phyloP scores from a whole-genome alignment of 2,113 vertebrate genomes.

The Sphaerodactylus townsendi region DNA sequence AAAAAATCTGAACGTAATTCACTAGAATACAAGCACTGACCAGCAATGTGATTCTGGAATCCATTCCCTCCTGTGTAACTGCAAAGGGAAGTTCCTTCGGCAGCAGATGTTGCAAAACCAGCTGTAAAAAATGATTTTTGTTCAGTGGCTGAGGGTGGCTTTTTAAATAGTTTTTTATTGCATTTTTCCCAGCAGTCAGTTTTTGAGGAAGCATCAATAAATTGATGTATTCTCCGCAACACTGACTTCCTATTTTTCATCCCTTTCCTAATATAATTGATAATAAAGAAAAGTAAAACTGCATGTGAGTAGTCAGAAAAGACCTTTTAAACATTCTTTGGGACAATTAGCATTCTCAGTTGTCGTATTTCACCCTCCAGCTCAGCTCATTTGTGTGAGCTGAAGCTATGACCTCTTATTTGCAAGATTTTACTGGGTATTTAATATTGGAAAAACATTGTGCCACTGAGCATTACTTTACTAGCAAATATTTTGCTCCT shows the following conservation, averaged over 20 bases:
- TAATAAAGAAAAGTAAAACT: conserved; percentile 48
- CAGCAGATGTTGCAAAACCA: neutral
- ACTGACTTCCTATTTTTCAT: conserved; percentile 47
- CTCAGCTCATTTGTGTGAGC: neutral
- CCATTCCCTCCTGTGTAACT: conserved; percentile 8
- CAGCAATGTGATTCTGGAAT: conserved; percentile 25
- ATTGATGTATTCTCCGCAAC: conserved; percentile 33
- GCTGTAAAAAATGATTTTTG: neutral
- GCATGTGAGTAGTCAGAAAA: conserved; percentile 25
- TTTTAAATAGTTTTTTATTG: conserved; percentile 30
- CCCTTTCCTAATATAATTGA: conserved; percentile 43
- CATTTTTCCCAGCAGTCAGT: conserved; percentile 36
- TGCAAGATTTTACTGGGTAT: neutral
- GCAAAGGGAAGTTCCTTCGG: neutral
- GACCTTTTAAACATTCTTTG: conserved; percentile 27
- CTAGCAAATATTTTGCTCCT: neutral
- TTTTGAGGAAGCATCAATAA: conserved; percentile 40
- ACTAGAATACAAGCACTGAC: neutral
- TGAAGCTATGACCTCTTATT: rapidly evolving
- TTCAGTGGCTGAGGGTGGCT: neutral
- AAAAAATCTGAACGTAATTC: neutral
- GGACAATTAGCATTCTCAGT: conserved; percentile 3
- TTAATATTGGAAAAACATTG: neutral
- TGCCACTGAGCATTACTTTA: neutral
- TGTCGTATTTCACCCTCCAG: neutral